phyloP scores from a whole-genome alignment of 2,113 vertebrate genomes.

The Heloderma charlesbogerti region DNA sequence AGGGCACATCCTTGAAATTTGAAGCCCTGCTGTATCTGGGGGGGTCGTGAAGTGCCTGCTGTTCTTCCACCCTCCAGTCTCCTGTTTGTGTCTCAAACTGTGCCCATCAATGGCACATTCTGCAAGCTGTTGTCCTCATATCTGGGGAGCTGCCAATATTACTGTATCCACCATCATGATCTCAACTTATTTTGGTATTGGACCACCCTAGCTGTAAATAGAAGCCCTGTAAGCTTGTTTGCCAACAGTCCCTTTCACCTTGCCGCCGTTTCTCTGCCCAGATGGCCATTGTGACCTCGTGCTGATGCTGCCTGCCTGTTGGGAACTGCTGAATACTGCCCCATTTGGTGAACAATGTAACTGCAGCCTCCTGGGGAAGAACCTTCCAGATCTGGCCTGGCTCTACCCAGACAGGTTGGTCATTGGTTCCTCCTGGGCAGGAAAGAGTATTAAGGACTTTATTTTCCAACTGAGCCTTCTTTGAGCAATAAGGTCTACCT shows the following conservation, averaged over 20 bases:
- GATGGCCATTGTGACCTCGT: not conserved
- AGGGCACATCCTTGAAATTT: too few relatives aligned
- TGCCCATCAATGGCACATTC: not conserved
- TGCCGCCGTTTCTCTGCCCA: not conserved
- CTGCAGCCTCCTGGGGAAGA: too few relatives aligned
- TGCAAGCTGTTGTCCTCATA: not conserved
- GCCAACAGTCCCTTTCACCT: not conserved
- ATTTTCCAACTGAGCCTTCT: too few relatives aligned
- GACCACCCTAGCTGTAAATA: not conserved
- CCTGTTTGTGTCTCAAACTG: not conserved
- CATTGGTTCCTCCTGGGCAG: too few relatives aligned
- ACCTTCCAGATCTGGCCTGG: too few relatives aligned
- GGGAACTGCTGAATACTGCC: too few relatives aligned
- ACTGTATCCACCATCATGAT: not conserved
- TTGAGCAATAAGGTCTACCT: too few relatives aligned
- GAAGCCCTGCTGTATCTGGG: not conserved
- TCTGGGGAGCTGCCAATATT: not conserved
- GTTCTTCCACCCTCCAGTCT: not conserved
- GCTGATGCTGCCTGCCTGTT: not conserved
- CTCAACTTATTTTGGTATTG: not conserved
- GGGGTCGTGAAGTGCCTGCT: too few relatives aligned
- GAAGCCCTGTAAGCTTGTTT: not conserved
- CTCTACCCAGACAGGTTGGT: too few relatives aligned
- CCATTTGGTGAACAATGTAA: too few relatives aligned
- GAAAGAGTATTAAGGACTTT: too few relatives aligned